These are phyloP conservation scores for Actinopyga echinites DNA, from an alignment of 53 echinoderm and acorn worm genomes.

Conservation along the genomic window DNA sequence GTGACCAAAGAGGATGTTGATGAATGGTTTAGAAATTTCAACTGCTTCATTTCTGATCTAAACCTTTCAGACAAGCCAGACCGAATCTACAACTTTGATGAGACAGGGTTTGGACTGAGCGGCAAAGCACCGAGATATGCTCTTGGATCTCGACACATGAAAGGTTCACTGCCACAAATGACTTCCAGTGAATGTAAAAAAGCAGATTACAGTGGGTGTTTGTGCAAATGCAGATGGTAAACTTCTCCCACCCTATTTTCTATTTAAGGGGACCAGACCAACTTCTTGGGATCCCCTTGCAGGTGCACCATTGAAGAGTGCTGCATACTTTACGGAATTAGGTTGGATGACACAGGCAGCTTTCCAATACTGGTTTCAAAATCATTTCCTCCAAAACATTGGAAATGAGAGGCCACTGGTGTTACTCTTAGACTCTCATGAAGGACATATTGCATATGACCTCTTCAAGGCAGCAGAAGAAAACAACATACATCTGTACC, in stretches of 20 bases:
- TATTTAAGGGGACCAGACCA: not conserved
- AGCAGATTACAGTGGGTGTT: not conserved
- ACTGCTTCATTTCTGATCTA: slow-evolving; percentile 8
- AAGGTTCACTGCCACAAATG: not conserved
- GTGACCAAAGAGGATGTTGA: slow-evolving; percentile 24
- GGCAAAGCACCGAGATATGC: slow-evolving; percentile 3
- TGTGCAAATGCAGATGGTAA: slow-evolving; percentile 4
- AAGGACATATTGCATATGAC: slow-evolving; percentile 16
- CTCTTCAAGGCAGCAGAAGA: slow-evolving; percentile 16
- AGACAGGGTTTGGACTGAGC: slow-evolving; percentile 2
- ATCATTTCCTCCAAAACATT: not conserved
- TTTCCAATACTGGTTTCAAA: slow-evolving; percentile 14
- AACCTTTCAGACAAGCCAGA: slow-evolving; percentile 14
- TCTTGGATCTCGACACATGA: not conserved
- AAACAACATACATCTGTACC: not conserved
- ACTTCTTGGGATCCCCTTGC: not conserved
- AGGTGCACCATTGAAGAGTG: not conserved
- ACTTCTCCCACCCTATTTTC: not conserved
- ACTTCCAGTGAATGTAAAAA: not conserved
- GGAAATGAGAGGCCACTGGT: slow-evolving; percentile 28
- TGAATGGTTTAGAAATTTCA: slow-evolving; percentile 18
- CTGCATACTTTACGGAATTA: not conserved
- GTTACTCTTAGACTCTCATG: slow-evolving; percentile 17
- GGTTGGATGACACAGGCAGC: slow-evolving; percentile 17
- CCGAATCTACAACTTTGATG: slow-evolving; percentile 24